These are phyloP conservation scores for Colossoma macropomum DNA, from an alignment of 2,113 vertebrate species.

Conservation along the genomic window DNA sequence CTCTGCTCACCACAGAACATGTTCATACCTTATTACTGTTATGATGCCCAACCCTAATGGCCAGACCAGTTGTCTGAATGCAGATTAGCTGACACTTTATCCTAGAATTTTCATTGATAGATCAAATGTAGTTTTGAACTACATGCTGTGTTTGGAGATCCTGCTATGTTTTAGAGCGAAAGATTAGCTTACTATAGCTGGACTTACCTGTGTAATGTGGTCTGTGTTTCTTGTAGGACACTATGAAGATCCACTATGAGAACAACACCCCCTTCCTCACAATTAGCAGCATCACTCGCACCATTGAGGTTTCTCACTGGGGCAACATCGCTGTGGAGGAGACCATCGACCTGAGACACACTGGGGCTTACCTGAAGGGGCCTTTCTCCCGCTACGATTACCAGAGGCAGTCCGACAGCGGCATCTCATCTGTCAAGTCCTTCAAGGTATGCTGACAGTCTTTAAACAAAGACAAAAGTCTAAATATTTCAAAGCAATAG, in stretches of 20 bases:
- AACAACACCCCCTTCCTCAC: constrained; percentile 97
- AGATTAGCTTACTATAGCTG: not conserved
- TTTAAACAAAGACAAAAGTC: not conserved
- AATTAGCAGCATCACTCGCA: constrained; percentile 91
- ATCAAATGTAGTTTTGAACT: too few species aligned
- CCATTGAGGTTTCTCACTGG: constrained; percentile 98
- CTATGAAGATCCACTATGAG: constrained; percentile 95
- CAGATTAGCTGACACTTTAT: too few species aligned
- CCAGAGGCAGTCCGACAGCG: constrained; percentile 97
- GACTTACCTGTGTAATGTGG: not conserved
- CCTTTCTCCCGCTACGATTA: constrained; percentile 98
- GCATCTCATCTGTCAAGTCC: constrained; percentile 97
- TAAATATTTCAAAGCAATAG: not conserved
- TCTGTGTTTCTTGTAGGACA: constrained; percentile 76
- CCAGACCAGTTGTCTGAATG: too few species aligned
- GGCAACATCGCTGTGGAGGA: constrained; percentile 98
- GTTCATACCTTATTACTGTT: too few species aligned
- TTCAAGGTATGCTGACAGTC: constrained; percentile 84
- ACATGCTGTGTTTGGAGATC: too few species aligned
- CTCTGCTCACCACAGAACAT: too few species aligned
- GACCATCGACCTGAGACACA: constrained; percentile 93
- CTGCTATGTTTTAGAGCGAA: not conserved
- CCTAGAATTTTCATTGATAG: too few species aligned
- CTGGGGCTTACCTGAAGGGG: constrained; percentile 92
- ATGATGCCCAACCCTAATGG: too few species aligned